Conservation (phyloP, 2,888 invertebrate genomes). For the Synanthedon myopaeformis region DNA sequence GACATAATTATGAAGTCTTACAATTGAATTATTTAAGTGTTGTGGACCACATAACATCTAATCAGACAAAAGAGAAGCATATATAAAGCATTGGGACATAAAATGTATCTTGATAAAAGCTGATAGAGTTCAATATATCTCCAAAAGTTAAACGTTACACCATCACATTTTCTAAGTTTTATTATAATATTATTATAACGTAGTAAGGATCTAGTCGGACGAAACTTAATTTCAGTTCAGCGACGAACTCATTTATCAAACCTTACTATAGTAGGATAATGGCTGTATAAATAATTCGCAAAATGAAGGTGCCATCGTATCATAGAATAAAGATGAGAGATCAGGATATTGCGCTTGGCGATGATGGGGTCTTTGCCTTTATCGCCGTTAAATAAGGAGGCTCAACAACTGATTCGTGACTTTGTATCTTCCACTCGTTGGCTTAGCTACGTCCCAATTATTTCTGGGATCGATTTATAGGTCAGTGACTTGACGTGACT, state of each 20-base stretch:
- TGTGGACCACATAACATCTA: too few relatives aligned
- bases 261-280: constrained; percentile 23
- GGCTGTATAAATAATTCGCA: constrained; percentile 42
- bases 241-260: constrained; percentile 36
- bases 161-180: too few relatives aligned
- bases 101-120: too few relatives aligned
- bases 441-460: neutral
- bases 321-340: constrained; percentile 60
- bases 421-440: neutral
- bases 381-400: constrained; percentile 34
- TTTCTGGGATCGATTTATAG: neutral
- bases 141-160: too few relatives aligned
- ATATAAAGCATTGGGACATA: too few relatives aligned
- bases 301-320: constrained; percentile 37
- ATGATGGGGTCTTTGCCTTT: constrained; percentile 15
- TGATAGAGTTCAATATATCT: too few relatives aligned
- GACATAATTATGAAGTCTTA: too few relatives aligned
- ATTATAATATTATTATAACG: constrained; percentile 5
- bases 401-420: constrained; percentile 18
- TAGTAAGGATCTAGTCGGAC: constrained; percentile 6
- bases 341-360: constrained; percentile 19
- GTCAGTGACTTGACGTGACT: neutral
- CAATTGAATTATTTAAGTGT: too few relatives aligned
- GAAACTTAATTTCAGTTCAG: constrained; percentile 16
- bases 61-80: too few relatives aligned